phyloP scores from a whole-genome alignment of 2,888 invertebrate species.

The Dasypolia templi region DNA sequence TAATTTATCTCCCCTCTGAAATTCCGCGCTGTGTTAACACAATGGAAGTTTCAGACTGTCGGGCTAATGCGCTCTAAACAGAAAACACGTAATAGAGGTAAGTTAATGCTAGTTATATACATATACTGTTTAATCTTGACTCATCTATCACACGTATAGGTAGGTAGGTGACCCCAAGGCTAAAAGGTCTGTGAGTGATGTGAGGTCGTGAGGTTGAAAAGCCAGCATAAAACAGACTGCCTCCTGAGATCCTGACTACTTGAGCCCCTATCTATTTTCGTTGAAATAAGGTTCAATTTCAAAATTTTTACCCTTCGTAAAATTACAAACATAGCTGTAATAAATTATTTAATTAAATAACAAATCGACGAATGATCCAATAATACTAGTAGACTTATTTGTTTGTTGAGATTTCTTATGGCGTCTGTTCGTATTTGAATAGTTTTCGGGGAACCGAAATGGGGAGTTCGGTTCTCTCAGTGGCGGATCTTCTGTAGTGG shows the following conservation, averaged over 20 bases:
- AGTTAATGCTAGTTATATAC: neutral
- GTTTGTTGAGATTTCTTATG: constrained; percentile 53
- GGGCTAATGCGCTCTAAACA: neutral
- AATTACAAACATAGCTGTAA: neutral
- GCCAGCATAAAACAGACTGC: neutral
- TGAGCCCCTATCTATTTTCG: neutral
- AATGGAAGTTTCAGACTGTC: neutral
- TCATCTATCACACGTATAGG: neutral
- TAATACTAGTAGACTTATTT: constrained; percentile 67
- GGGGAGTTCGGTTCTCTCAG: constrained; percentile 32
- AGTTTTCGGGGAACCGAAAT: constrained; percentile 49
- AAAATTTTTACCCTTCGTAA: neutral
- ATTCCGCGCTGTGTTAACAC: neutral
- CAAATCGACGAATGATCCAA: constrained; percentile 85
- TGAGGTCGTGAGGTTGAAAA: neutral
- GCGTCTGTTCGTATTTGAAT: constrained; percentile 49
- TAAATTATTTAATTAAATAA: constrained; percentile 79
- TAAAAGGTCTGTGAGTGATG: neutral
- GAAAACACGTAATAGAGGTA: neutral
- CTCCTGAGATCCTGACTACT: too few species aligned
- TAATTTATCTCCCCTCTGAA: neutral
- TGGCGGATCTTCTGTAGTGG: constrained; percentile 61
- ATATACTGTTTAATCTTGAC: too few species aligned
- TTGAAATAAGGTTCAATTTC: neutral
- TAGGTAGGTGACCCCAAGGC: neutral